Base-by-base conservation (phyloP, 2,888 invertebrate genomes). In the Erebia ligea region DNA sequence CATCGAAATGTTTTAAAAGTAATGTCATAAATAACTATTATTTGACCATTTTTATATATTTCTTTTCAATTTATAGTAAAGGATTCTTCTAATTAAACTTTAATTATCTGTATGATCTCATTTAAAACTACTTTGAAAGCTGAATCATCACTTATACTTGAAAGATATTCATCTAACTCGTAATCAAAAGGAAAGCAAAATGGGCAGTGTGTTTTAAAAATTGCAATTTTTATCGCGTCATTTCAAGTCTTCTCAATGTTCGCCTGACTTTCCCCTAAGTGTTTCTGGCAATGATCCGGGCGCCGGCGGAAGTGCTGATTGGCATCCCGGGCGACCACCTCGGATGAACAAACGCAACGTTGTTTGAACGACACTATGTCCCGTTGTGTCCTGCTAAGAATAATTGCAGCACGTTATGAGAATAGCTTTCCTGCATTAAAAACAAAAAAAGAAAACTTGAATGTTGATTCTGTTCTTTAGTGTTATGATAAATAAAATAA, bases 221-320 rank as follows among this genome's bases (percentile, higher is more conserved):
- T 54, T 62, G 40, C 42, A 62, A 40, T 63, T 58, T 68, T 73
- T 70, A 65, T 67, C 52, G 52, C 19, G 57, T 63, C 57, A 63
- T 67, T 66, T 62, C 52, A 19, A 73, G 59, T 64, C 71, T 54
- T 63, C 45, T 63, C 48, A 59, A 58, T 59, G 67, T 64, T 71
- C 69, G 67, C 56, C 72, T 70, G 71, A 75, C 77, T 84, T 80
- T 79, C 81, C 77, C 75, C 79, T 86, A 85, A 89, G 84, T 86
- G 88, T 86, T 86, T 84, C 85, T 89, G 86, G 87, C 85, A 86
- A 85, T 87, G 86, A 82, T 82, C 81, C 81, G 86, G 88, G 84
- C 90, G 91, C 91, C 92, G 92, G 88, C 91, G 92, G 92, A 92
- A 88, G 88, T 83, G 75, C 76, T 77, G 82, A 86, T 86, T 82